Evolutionary conservation across 1,140 invertebrate species (phyloP).

Genomic region (Ips nitidus): DNA sequence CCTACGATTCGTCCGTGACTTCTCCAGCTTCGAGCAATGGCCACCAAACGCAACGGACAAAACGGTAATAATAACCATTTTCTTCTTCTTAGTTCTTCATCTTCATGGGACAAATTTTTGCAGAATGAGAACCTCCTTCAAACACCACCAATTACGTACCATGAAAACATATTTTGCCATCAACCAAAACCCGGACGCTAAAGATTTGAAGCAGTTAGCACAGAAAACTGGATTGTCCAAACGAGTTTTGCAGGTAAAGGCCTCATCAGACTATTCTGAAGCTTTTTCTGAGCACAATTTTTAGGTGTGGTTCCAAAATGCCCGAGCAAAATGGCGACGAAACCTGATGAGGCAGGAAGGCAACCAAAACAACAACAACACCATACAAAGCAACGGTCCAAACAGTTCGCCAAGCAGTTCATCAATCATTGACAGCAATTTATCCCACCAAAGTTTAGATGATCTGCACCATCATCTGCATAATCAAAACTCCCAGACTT

Average conservation of each 20-base stretch:
- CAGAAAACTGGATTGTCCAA: conserved; percentile 97
- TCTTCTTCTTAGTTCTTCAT: not conserved
- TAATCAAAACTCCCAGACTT: conserved; percentile 48
- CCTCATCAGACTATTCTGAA: not conserved
- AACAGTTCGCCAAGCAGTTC: conserved; percentile 53
- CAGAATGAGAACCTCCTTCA: conserved; percentile 90
- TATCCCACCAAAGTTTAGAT: conserved; percentile 49
- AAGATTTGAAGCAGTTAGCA: conserved; percentile 91
- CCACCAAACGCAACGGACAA: conserved; percentile 67
- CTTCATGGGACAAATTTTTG: conserved; percentile 2
- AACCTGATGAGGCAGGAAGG: conserved; percentile 78
- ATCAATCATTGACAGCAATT: conserved; percentile 45
- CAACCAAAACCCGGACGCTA: conserved; percentile 97
- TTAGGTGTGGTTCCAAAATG: conserved; percentile 99
- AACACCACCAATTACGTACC: conserved; percentile 93
- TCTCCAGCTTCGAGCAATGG: conserved; percentile 66
- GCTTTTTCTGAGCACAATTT: not conserved
- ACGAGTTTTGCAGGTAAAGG: conserved; percentile 88
- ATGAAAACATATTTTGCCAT: conserved; percentile 98
- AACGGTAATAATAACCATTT: conserved; percentile 56
- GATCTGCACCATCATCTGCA: conserved; percentile 51
- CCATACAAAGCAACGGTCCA: conserved; percentile 54
- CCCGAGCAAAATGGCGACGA: conserved; percentile 91
- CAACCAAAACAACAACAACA: conserved; percentile 48
- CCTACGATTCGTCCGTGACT: conserved; percentile 71